A percentile compares a stretch with the other conserved stretches of the same genome.
phyloP scores from a whole-genome alignment of 2,888 invertebrate genomes.

The Conus canariensis region DNA sequence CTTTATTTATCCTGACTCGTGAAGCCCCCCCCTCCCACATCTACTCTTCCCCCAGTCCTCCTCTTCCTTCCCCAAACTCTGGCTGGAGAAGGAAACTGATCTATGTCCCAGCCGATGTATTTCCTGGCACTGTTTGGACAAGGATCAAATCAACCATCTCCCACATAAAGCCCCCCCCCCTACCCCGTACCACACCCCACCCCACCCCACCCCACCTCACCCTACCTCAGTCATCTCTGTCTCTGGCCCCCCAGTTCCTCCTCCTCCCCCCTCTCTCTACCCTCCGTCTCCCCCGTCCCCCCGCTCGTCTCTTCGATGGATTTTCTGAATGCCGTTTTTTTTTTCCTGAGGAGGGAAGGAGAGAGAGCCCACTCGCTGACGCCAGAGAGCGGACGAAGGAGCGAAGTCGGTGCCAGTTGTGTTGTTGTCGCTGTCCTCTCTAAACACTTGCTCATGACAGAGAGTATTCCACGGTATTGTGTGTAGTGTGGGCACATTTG shows the following conservation, averaged over 20 bases:
- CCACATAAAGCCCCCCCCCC: not conserved
- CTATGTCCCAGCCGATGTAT: slow-evolving; percentile 12
- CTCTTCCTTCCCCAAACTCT: not conserved
- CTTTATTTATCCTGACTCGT: too few species aligned
- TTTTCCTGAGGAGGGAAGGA: not conserved
- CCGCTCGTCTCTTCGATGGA: not conserved
- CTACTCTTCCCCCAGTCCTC: not conserved
- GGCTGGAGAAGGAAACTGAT: not conserved
- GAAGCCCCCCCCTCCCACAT: too few species aligned
- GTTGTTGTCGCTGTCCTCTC: too few species aligned
- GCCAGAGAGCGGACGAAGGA: not conserved
- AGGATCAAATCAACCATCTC: slow-evolving; percentile 13
- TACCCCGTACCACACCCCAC: not conserved
- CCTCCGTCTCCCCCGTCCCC: not conserved
- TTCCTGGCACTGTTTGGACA: slow-evolving; percentile 37
- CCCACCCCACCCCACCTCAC: not conserved
- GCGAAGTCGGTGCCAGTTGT: too few species aligned
- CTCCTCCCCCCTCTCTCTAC: not conserved
- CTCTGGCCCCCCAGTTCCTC: not conserved
- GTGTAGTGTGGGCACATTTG: too few species aligned
- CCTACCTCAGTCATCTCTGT: too few species aligned
- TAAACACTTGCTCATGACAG: too few species aligned
- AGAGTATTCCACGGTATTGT: too few species aligned
- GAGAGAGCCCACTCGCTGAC: not conserved
- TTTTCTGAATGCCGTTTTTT: not conserved